Base-by-base conservation (phyloP, 2,888 invertebrate genomes). In the Hyles lineata region DNA sequence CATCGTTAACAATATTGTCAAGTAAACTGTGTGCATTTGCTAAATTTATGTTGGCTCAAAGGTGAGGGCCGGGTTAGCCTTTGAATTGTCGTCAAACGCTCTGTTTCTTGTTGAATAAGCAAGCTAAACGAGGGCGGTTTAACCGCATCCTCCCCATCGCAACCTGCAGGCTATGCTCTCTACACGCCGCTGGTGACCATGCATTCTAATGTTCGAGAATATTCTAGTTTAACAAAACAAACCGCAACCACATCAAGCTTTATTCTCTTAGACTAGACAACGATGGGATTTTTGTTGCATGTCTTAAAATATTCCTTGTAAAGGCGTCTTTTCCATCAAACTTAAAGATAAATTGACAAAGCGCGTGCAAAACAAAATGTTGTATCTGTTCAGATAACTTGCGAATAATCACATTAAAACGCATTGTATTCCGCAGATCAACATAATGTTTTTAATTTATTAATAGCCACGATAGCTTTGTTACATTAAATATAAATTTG, bases 61-160 rank as follows among this genome's bases (percentile, higher is more conserved):
- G 21, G 50, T 50, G 17, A 1, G 63, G 23, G 21, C 17, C 23
- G 23, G 50, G 67, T 67, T 23, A 23, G 67, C 67, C 43, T 67
- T 67, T 67, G 50, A 67, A 67, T 67, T 50, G 67, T 67, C 67
- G n/a, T 35, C 62, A 15, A 67, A 23, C 67, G 67, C 23, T 67
- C 50, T 50, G 67, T 67, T 63, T 67, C 50, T 50, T 67, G 67
- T 17, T 50, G 67, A 67, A 67, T 67, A 67, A 67, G 67, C 67
- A 67, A 67, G 67, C 50, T 67, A 50, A 67, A 67, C 67, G 50
- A 50, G 67, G 50, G 50, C 23, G 43, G 23, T 50, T 23, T 17
- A 17, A 67, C 50, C 67, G 50, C 50, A 67, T 50, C 50, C 62
- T 62, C n/a, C n/a, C 6, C 55, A n/a, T 55, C 55, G 55, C 6